Evolutionary conservation across 2,888 invertebrate genomes (phyloP).

Genomic region (Erannis defoliaria): DNA sequence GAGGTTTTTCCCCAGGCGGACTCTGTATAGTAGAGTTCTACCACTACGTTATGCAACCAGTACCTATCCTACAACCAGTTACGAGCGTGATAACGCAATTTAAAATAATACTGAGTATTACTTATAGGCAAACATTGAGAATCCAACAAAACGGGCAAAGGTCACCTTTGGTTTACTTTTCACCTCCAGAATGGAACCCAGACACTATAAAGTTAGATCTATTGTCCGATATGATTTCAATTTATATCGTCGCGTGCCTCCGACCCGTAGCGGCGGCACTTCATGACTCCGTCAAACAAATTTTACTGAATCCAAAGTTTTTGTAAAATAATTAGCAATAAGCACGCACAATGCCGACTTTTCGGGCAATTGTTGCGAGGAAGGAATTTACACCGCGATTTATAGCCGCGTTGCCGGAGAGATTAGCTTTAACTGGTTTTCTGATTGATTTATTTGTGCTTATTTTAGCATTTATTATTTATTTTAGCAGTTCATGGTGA

Average conservation of each 20-base stretch:
- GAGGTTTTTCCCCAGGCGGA: no score
- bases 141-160: constrained; percentile 9
- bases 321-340: constrained; percentile 46
- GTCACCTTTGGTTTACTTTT: constrained; percentile 12
- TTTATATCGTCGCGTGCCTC: constrained; percentile 45
- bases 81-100: no score
- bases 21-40: no score
- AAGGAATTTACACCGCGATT: constrained; percentile 42
- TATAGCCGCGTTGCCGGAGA: constrained; percentile 32
- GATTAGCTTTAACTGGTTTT: constrained; percentile 38
- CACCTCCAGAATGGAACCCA: constrained; percentile 24
- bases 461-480: constrained; percentile 8
- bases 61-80: no score
- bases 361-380: constrained; percentile 46
- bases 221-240: constrained; percentile 44
- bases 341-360: constrained; percentile 44
- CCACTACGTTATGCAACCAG: no score
- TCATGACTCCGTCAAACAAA: constrained; percentile 11
- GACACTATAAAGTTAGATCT: constrained; percentile 48
- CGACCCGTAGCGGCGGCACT: constrained; percentile 23
- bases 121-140: neutral
- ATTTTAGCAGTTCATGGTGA: constrained; percentile 1
- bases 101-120: no score
- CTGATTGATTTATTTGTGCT: constrained; percentile 30
- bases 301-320: constrained; percentile 36